Conservation (phyloP, 2,797 vertebrate species). For the Mus caroli region DNA sequence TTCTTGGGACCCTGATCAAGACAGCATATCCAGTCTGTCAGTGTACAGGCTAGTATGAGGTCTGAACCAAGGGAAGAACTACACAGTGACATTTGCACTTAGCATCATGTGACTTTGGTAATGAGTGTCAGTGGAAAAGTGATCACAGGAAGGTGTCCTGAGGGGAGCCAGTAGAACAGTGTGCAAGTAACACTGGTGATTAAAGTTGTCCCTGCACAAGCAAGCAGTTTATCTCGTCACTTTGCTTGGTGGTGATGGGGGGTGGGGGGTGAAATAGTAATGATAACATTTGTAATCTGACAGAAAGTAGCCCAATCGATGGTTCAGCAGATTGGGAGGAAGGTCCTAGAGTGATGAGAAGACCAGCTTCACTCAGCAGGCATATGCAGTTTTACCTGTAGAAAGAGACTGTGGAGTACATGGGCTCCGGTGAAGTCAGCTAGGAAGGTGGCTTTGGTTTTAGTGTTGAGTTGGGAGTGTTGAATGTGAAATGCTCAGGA, state of each 20-base stretch:
- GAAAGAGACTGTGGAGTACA: neutral
- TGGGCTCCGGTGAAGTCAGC: neutral
- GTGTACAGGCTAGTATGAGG: neutral
- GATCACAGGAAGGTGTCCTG: neutral
- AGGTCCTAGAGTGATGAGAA: neutral
- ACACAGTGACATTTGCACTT: neutral
- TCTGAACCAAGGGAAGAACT: neutral
- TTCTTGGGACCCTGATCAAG: neutral
- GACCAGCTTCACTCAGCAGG: neutral
- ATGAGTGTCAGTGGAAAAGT: neutral
- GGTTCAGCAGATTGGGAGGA: neutral
- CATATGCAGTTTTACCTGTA: neutral
- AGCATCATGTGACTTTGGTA: neutral
- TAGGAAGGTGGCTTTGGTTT: neutral
- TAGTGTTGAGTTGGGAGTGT: neutral
- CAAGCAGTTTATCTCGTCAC: neutral
- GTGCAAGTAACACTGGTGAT: neutral
- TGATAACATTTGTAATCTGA: conserved; percentile 7
- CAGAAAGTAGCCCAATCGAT: neutral
- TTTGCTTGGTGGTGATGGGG: neutral
- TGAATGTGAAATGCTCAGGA: conserved; percentile 22
- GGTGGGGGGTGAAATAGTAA: neutral
- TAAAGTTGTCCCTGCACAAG: neutral
- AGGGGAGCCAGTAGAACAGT: neutral
- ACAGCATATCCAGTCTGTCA: neutral